Conservation (phyloP, 2,888 invertebrate genomes). For the Psococerastis gibbosa region DNA sequence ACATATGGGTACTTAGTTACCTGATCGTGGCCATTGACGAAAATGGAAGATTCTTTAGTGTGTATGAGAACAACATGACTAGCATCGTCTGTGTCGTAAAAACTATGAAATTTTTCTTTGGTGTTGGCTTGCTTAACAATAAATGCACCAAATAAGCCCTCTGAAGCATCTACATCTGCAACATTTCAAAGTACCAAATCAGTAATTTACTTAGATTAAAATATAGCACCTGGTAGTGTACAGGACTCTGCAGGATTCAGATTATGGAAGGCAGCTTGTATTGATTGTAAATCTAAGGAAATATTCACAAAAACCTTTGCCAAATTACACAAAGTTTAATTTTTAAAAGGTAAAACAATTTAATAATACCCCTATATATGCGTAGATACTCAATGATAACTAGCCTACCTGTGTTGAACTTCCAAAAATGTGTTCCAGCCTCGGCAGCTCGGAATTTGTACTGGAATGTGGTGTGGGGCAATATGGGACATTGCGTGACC, state of each 20-base stretch:
- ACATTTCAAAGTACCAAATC: no score
- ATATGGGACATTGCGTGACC: constrained; percentile 27
- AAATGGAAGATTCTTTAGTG: constrained; percentile 20
- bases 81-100: constrained; percentile 51
- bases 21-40: background rate
- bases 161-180: constrained; percentile 26
- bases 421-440: constrained; percentile 27
- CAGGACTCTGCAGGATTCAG: no score
- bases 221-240: no score
- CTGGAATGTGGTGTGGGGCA: constrained; percentile 25
- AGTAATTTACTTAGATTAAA: no score
- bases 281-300: no score
- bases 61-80: constrained; percentile 48
- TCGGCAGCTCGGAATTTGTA: constrained; percentile 26
- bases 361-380: no score
- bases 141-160: constrained; percentile 50
- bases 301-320: no score
- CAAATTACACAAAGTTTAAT: no score
- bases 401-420: constrained; percentile 23
- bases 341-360: no score
- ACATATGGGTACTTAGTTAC: no score
- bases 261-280: no score
- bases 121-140: constrained; percentile 46
- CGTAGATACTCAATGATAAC: no score
- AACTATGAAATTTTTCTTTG: constrained; percentile 29